phyloP scores from a whole-genome alignment of 35 echinoderm and acorn worm genomes.

The Anneissia japonica region DNA sequence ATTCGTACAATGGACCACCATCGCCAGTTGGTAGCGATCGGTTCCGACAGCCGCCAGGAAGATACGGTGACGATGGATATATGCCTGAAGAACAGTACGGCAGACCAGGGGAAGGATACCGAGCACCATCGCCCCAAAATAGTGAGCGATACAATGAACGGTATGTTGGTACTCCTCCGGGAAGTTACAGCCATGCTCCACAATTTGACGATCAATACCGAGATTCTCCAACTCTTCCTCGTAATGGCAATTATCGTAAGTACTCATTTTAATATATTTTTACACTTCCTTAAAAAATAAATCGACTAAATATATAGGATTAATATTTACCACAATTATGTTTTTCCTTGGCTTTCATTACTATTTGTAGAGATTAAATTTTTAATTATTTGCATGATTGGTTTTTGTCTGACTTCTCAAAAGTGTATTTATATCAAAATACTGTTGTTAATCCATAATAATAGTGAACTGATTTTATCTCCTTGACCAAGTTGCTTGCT shows the following conservation, averaged over 20 bases:
- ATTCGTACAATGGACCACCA: not conserved
- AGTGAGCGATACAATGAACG: not conserved
- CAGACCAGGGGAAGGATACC: not conserved
- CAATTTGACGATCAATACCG: not conserved
- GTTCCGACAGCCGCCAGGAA: not conserved
- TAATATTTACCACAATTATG: no score
- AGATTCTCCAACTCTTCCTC: not conserved
- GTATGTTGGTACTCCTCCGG: not conserved
- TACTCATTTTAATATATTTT: not conserved
- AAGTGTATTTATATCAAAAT: no score
- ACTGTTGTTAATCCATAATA: no score
- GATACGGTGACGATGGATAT: slow-evolving; percentile 1
- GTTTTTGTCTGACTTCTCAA: not conserved
- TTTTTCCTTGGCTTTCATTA: no score
- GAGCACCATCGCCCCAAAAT: not conserved
- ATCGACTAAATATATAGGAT: no score
- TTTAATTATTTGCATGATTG: not conserved
- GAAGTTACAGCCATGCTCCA: not conserved
- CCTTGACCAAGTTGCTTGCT: no score
- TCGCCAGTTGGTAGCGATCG: not conserved
- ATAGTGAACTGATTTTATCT: no score
- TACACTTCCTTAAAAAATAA: no score
- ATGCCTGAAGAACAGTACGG: not conserved
- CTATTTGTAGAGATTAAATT: not conserved
- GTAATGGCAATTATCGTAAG: not conserved